These are phyloP conservation scores for Apodemia mormo DNA, from an alignment of 2,888 invertebrate species.

Conservation along the genomic window DNA sequence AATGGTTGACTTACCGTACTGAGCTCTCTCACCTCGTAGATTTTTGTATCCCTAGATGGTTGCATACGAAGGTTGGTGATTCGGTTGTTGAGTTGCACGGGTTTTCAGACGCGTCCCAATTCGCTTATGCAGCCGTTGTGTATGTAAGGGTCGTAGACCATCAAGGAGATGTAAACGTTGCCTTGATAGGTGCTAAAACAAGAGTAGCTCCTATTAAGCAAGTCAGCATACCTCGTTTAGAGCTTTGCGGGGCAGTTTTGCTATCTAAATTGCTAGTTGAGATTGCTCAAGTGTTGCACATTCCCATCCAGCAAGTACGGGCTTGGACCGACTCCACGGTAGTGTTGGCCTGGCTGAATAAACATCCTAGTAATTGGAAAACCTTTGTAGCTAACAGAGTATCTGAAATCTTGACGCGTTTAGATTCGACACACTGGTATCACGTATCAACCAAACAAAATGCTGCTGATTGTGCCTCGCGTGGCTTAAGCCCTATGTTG, in stretches of 20 bases:
- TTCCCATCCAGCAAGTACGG: no score
- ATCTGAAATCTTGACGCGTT: no score
- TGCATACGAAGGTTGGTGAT: constrained; percentile 12
- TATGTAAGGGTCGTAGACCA: constrained; percentile 26
- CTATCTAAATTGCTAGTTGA: constrained; percentile 27
- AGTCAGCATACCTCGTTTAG: constrained; percentile 31
- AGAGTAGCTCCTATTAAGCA: constrained; percentile 28
- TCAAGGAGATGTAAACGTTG: constrained; percentile 23
- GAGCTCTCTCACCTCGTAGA: constrained; percentile 25
- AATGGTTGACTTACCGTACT: constrained; percentile 28
- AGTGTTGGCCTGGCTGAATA: constrained; percentile 26
- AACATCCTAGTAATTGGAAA: background rate
- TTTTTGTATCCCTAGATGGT: constrained; percentile 26
- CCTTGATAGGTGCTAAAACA: constrained; percentile 25
- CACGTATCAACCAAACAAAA: no score
- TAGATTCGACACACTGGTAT: no score
- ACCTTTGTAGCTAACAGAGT: no score
- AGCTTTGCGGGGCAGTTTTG: constrained; percentile 37
- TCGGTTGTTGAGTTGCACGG: constrained; percentile 29
- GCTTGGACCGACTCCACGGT: background rate
- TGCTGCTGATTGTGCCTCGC: background rate
- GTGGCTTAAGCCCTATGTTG: background rate
- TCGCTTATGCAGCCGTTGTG: constrained; percentile 33
- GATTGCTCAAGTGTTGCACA: no score
- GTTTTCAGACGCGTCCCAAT: constrained; percentile 13